Base-by-base conservation (phyloP, 30 jellyfish, hydroid and myxozoan genomes). In the Pelagia noctiluca region DNA sequence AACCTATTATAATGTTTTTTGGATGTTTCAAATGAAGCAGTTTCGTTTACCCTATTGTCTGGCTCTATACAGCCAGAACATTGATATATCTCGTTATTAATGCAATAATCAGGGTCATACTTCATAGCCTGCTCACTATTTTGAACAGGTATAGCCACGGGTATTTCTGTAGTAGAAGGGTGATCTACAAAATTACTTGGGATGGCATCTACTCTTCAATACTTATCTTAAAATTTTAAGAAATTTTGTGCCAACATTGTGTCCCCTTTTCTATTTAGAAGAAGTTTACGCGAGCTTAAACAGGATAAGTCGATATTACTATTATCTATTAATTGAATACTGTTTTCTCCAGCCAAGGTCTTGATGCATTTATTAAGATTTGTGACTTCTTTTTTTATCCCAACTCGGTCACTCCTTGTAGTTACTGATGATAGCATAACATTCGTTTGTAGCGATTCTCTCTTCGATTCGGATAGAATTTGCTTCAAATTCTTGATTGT, bases 1-100 rank as follows among this genome's bases (percentile, higher is more conserved):
- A 74, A 42, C 60, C 46, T 46, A 53, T 7, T 2, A 22, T 50
- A 28, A 42, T 62, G 38, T 74, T 42, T 21, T 53, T 31, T 22
- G 86, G 86, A 33, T 74, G 50, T 74, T 74, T 74, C 0, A 22
- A 10, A 60, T 62, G 86, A 35, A 28, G 30, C 49, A 19, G 75
- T n/a, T n/a, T n/a, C n/a, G n/a, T n/a, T n/a, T n/a, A n/a, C n/a
- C n/a, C n/a, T n/a, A n/a, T n/a, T n/a, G n/a, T n/a, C n/a, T n/a
- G 61, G 19, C 61, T 47, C 61, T 47, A 47, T 47, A 19, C 19
- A 47, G 61, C 61, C 61, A 11, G 19, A 47, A n/a, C n/a, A n/a
- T n/a, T n/a, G n/a, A n/a, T n/a, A n/a, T n/a, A n/a, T 11, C 61
- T 47, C 19, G 61, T 19, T 8, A 7, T 54, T 62, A 62, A 7